Evolutionary conservation across 2,797 vertebrate genomes (phyloP).

Genomic region (Anisognathus igniventris): DNA sequence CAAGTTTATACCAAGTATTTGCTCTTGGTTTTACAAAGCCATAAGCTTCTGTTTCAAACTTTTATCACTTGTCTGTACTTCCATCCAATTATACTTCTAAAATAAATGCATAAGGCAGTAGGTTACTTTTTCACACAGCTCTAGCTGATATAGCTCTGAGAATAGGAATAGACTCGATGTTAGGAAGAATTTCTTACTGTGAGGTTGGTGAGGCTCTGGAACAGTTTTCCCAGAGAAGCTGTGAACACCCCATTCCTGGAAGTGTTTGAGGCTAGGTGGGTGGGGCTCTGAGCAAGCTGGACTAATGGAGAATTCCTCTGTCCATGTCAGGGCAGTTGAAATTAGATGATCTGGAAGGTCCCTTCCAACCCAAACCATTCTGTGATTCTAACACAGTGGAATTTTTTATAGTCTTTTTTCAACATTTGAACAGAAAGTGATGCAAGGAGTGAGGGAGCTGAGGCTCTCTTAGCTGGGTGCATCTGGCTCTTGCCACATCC

Average conservation of each 20-base stretch:
- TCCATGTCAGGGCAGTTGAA: neutral
- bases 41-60: neutral
- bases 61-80: neutral
- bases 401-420: neutral
- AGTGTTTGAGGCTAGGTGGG: neutral
- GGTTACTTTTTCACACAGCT: neutral
- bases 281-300: neutral
- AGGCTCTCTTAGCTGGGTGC: neutral
- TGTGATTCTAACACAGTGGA: neutral
- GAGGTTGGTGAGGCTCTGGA: neutral
- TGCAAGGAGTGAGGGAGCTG: neutral
- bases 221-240: neutral
- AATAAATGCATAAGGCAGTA: neutral
- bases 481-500: neutral
- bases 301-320: no score
- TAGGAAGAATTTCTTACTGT: neutral
- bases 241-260: neutral
- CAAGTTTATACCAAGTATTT: constrained; percentile 18
- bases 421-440: neutral
- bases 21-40: neutral
- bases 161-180: neutral
- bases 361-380: neutral
- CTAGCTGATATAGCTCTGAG: neutral
- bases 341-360: neutral
- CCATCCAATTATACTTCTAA: neutral